These are phyloP conservation scores for Pseudocheirus occidentalis DNA, from an alignment of 2,797 vertebrate species.

Conservation along the genomic window DNA sequence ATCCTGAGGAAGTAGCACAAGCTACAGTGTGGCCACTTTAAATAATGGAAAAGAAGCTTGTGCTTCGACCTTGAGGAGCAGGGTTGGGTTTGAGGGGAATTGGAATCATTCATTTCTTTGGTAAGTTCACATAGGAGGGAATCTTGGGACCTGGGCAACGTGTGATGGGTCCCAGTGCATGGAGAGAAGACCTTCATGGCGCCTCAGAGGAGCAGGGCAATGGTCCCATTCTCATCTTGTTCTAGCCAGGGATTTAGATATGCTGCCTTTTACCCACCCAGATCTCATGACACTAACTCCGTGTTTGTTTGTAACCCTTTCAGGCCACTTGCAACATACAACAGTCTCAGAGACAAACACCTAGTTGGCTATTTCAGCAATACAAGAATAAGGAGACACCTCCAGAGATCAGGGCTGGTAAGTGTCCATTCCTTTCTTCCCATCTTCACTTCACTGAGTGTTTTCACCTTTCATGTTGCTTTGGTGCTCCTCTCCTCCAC, in stretches of 20 bases:
- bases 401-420: constrained; percentile 96
- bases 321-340: constrained; percentile 92
- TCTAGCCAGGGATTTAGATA: background rate
- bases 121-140: background rate
- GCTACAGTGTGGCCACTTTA: background rate
- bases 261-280: constrained; percentile 26
- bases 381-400: constrained; percentile 91
- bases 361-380: constrained; percentile 95
- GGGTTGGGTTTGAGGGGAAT: background rate
- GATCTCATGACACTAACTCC: constrained; percentile 32
- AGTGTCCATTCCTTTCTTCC: constrained; percentile 62
- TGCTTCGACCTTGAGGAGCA: background rate
- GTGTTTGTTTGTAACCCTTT: constrained; percentile 71
- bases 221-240: background rate
- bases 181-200: background rate
- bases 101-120: background rate
- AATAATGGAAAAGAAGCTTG: background rate
- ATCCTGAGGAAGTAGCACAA: background rate
- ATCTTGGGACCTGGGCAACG: background rate
- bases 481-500: background rate
- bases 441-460: constrained; percentile 15
- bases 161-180: background rate
- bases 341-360: constrained; percentile 97
- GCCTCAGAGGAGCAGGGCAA: background rate
- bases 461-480: constrained; percentile 45